Evolutionary conservation across 1,140 invertebrate species (phyloP).

Genomic region (Condylostylus longicornis): DNA sequence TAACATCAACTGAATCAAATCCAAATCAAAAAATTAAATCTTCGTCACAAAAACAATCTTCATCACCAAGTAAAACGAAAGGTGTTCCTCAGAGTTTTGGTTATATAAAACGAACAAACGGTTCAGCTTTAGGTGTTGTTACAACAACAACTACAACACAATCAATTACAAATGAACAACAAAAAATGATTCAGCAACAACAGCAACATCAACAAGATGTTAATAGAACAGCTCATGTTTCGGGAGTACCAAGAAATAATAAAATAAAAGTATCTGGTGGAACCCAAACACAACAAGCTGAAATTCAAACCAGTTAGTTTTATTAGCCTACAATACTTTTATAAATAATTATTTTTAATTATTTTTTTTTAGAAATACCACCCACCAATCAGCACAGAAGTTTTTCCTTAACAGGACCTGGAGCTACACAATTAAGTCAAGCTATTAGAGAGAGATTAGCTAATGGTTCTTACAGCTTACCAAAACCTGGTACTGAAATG

Average conservation of each 20-base stretch:
- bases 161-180: constrained; percentile 25
- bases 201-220: constrained; percentile 20
- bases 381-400: constrained; percentile 48
- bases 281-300: constrained; percentile 71
- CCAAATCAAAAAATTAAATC: no score
- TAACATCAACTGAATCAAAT: constrained; percentile 9
- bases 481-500: constrained; percentile 52
- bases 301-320: constrained; percentile 50
- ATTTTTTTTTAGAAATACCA: constrained; percentile 18
- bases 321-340: no score
- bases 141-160: constrained; percentile 37
- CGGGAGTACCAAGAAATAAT: constrained; percentile 60
- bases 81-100: constrained; percentile 65
- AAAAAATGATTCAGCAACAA: constrained; percentile 10
- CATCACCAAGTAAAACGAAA: constrained; percentile 39
- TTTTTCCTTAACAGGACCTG: constrained; percentile 63
- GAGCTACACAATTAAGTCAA: constrained; percentile 70
- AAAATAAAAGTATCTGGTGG: constrained; percentile 76
- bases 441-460: constrained; percentile 65
- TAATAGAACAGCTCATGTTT: constrained; percentile 62
- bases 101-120: constrained; percentile 64
- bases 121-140: no score
- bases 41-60: constrained; percentile 27
- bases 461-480: constrained; percentile 61
- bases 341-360: no score